Evolutionary conservation across 2,888 invertebrate species (phyloP).

Genomic region (Melanophora roralis): DNA sequence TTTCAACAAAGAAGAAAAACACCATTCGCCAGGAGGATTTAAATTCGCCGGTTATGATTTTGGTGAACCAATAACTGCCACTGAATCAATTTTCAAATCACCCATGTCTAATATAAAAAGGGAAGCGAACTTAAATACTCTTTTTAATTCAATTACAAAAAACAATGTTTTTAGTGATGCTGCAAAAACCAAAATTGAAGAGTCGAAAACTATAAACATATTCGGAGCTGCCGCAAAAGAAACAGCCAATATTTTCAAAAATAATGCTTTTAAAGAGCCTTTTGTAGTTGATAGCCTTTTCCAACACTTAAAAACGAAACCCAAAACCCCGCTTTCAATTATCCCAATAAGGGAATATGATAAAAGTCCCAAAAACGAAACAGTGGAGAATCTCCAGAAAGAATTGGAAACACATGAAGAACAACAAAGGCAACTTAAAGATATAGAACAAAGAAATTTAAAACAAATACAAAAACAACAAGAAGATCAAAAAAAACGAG

Average conservation of each 20-base stretch:
- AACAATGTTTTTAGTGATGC: conserved; percentile 39
- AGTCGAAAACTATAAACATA: conserved; percentile 26
- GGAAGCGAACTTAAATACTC: neutral
- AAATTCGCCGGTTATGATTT: conserved; percentile 33
- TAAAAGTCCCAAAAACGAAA: neutral
- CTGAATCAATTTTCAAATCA: conserved; percentile 36
- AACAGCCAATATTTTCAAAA: conserved; percentile 54
- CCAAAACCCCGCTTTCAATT: neutral
- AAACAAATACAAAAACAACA: conserved; percentile 22
- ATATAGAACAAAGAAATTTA: conserved; percentile 50
- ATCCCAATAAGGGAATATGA: neutral
- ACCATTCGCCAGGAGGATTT: neutral
- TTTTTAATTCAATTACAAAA: conserved; percentile 47
- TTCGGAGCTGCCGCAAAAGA: conserved; percentile 59
- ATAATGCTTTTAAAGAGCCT: neutral
- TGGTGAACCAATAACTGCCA: neutral
- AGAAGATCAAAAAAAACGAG: conserved; percentile 27
- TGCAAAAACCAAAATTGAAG: neutral
- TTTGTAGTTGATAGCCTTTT: conserved; percentile 61
- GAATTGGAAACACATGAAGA: conserved; percentile 65
- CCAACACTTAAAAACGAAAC: conserved; percentile 60
- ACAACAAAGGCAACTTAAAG: conserved; percentile 57
- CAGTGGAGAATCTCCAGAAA: conserved; percentile 61
- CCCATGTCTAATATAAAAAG: neutral
- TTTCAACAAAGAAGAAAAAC: conserved; percentile 19